Evolutionary conservation across 2,888 invertebrate genomes (phyloP).

Genomic region (Brachynemurus nebulosus): DNA sequence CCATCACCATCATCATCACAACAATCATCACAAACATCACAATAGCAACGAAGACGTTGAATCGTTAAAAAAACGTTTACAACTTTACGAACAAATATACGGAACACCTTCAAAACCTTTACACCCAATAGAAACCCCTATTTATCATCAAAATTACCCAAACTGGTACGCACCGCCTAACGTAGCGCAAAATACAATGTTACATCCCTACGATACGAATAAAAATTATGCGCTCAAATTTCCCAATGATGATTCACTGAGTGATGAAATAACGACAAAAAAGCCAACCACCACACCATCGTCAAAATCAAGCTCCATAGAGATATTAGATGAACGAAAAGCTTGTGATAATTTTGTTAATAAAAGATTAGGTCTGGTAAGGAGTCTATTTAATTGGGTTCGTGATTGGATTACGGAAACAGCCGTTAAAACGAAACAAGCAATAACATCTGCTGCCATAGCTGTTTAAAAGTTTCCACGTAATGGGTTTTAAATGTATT

Average conservation of each 20-base stretch:
- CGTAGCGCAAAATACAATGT: too few species aligned
- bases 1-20: slow-evolving; percentile 24
- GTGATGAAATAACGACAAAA: too few species aligned
- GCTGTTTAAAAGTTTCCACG: neutral
- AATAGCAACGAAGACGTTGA: slow-evolving; percentile 17
- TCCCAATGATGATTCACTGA: too few species aligned
- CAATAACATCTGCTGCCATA: slow-evolving; percentile 2
- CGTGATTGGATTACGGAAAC: slow-evolving; percentile 10
- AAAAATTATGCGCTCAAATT: too few species aligned
- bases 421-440: slow-evolving; percentile 7
- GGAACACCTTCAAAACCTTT: neutral
- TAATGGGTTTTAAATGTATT: too few species aligned
- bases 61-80: neutral
- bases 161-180: too few species aligned
- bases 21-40: slow-evolving; percentile 29
- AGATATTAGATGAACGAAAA: slow-evolving; percentile 1
- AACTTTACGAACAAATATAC: neutral
- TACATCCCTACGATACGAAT: too few species aligned
- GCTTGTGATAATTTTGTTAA: slow-evolving; percentile 8
- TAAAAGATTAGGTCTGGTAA: slow-evolving; percentile 5
- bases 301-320: neutral
- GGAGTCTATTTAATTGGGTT: slow-evolving; percentile 8
- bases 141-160: neutral
- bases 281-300: too few species aligned
- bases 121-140: too few species aligned